Conservation (phyloP, 1,140 invertebrate species). For the Lethrus apterus region DNA sequence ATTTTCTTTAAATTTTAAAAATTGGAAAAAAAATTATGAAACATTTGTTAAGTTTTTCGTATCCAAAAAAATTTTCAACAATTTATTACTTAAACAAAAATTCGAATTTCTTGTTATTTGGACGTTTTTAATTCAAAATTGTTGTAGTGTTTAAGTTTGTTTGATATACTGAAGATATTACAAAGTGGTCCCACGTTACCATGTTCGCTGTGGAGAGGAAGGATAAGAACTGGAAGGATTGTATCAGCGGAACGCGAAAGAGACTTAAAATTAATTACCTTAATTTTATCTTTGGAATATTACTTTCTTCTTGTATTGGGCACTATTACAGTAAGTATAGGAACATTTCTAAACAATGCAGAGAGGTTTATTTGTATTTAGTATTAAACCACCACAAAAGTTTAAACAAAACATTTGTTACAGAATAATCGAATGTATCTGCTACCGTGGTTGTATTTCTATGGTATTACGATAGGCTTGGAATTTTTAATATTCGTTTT, state of each 20-base stretch:
- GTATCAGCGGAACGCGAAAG: conserved; percentile 28
- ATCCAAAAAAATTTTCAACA: no score
- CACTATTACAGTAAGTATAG: conserved; percentile 25
- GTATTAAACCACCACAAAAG: neutral
- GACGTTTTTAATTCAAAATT: neutral
- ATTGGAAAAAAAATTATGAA: no score
- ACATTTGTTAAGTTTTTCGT: no score
- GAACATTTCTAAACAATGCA: neutral
- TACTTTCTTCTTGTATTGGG: conserved; percentile 32
- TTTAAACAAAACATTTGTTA: conserved; percentile 15
- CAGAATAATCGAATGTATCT: conserved; percentile 32
- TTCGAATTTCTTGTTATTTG: no score
- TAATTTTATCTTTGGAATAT: conserved; percentile 34
- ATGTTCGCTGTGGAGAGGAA: conserved; percentile 24
- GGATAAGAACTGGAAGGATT: conserved; percentile 27
- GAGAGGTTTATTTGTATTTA: neutral
- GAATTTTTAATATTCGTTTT: conserved; percentile 29
- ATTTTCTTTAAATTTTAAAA: no score
- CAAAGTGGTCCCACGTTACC: conserved; percentile 30
- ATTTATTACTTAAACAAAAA: no score
- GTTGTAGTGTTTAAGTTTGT: conserved; percentile 31
- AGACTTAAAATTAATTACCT: conserved; percentile 32
- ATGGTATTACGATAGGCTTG: conserved; percentile 29
- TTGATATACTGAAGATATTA: conserved; percentile 33
- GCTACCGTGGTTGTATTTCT: conserved; percentile 29